Conservation (phyloP, 2,888 invertebrate species). For the Cantharis lateralis region DNA sequence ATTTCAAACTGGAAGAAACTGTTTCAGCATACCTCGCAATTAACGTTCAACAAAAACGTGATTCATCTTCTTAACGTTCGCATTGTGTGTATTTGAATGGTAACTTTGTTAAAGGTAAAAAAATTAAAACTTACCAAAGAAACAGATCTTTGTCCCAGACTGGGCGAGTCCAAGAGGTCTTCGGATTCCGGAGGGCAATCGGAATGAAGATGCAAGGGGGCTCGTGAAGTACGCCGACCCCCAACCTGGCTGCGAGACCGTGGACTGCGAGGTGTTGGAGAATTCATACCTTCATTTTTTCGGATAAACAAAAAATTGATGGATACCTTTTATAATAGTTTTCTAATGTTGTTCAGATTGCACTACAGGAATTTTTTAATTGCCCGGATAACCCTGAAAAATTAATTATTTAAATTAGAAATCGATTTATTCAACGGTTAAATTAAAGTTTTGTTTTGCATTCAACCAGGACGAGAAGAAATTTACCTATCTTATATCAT, state of each 20-base stretch:
- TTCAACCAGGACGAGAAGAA: neutral
- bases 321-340: neutral
- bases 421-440: neutral
- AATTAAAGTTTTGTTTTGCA: neutral
- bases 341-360: neutral
- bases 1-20: neutral
- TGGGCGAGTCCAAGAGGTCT: conserved; percentile 38
- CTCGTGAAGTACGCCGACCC: conserved; percentile 40
- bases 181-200: conserved; percentile 38
- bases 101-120: conserved; percentile 1
- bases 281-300: conserved; percentile 40
- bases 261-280: conserved; percentile 40
- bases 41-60: neutral
- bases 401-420: neutral
- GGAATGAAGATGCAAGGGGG: conserved; percentile 38
- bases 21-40: neutral
- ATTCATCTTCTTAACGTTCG: neutral
- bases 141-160: conserved; percentile 43
- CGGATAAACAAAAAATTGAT: conserved; percentile 1
- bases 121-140: conserved; percentile 42
- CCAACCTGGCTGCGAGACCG: conserved; percentile 40
- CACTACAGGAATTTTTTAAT: conserved; percentile 1
- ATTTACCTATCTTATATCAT: neutral
- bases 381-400: neutral
- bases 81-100: neutral